A percentile compares a stretch with the other conserved stretches of the same genome.
phyloP scores from a whole-genome alignment of 1,140 invertebrate genomes.

The Brachionus asplanchnoidis region DNA sequence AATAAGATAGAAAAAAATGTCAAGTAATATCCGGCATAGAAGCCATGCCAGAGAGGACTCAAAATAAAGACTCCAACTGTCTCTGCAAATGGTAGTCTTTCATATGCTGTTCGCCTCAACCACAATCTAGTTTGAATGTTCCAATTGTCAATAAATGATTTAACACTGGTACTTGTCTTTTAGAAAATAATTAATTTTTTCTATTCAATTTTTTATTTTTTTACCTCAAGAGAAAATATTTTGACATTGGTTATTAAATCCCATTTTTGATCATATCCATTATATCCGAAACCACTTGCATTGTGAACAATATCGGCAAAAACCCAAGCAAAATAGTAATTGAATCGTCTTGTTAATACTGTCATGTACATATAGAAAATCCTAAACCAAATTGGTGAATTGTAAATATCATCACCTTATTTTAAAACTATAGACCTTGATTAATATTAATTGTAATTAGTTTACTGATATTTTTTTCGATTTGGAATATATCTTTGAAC shows the following conservation, averaged over 20 bases:
- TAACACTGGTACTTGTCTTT: conserved; percentile 59
- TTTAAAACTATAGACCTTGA: not conserved
- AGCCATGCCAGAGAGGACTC: conserved; percentile 90
- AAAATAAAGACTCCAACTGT: conserved; percentile 71
- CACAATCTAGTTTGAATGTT: conserved; percentile 77
- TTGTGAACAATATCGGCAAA: conserved; percentile 65
- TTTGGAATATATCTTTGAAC: not conserved
- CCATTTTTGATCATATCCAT: conserved; percentile 74
- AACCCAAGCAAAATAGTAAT: conserved; percentile 93
- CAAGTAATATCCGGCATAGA: conserved; percentile 92
- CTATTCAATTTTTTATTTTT: not conserved
- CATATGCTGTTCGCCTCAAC: conserved; percentile 79
- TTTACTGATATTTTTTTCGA: not conserved
- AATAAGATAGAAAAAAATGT: conserved; percentile 82
- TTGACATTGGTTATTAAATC: conserved; percentile 83
- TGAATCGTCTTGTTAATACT: conserved; percentile 67
- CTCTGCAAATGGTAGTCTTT: conserved; percentile 63
- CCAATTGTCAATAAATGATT: conserved; percentile 65
- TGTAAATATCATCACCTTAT: not conserved
- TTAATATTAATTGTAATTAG: not conserved
- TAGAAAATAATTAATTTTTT: not conserved
- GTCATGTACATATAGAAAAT: conserved; percentile 32
- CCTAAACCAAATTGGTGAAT: not conserved
- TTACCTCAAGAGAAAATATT: conserved; percentile 62
- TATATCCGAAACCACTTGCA: conserved; percentile 83